A percentile compares a stretch with the other conserved stretches of the same genome.
phyloP scores from a whole-genome alignment of 2,888 invertebrate genomes.

The Xestia xanthographa region DNA sequence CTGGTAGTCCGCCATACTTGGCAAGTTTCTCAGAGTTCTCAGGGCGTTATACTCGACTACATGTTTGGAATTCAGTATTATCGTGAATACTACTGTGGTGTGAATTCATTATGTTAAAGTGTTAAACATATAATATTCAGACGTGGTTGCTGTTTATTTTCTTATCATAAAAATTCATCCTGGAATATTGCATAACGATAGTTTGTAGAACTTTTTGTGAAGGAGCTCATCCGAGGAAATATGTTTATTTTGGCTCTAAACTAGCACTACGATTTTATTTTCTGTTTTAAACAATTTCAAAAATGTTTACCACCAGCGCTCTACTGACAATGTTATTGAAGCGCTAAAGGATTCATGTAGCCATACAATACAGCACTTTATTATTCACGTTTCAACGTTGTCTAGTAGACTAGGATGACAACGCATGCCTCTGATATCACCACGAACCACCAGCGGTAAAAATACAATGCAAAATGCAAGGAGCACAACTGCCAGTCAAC shows the following conservation, averaged over 20 bases:
- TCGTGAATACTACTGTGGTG: no score
- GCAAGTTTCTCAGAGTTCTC: constrained; percentile 20
- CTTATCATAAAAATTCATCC: not conserved
- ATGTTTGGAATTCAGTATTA: constrained; percentile 44
- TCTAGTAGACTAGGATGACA: not conserved
- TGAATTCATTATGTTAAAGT: constrained; percentile 16
- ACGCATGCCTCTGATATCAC: not conserved
- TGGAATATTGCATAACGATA: not conserved
- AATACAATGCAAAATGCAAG: not conserved
- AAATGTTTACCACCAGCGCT: not conserved
- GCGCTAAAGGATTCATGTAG: no score
- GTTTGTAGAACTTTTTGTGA: not conserved
- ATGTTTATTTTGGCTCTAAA: not conserved
- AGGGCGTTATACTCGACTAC: constrained; percentile 22
- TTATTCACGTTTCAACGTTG: not conserved
- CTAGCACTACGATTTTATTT: not conserved
- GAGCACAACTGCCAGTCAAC: not conserved
- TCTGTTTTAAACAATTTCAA: not conserved
- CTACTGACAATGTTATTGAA: no score
- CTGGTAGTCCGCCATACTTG: constrained; percentile 24
- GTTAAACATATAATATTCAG: constrained; percentile 1
- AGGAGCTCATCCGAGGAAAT: not conserved
- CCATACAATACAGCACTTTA: not conserved
- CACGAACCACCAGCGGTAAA: not conserved
- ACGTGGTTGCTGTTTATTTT: not conserved